Percentiles rank a stretch among this genome's conserved stretches.
These are phyloP conservation scores for Lasioglossum morio DNA, from an alignment of 2,888 invertebrate species.

Conservation along the genomic window DNA sequence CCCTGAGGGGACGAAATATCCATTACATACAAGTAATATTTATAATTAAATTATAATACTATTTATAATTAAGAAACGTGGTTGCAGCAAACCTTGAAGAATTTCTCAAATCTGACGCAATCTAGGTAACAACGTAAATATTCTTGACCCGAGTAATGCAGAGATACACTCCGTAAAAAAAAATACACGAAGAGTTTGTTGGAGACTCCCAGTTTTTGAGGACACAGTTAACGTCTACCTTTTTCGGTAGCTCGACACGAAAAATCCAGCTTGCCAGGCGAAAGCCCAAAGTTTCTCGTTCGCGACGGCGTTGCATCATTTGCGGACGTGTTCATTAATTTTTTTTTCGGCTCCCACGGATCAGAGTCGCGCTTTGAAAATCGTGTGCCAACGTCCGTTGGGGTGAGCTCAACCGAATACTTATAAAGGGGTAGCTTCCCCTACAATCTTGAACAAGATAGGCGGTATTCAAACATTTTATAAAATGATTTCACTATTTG, in stretches of 20 bases:
- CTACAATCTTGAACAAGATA: neutral
- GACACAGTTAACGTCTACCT: neutral
- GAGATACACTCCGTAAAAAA: neutral
- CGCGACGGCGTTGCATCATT: neutral
- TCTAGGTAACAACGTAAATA: neutral
- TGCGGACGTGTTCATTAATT: slow-evolving; percentile 12
- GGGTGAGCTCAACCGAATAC: slow-evolving; percentile 57
- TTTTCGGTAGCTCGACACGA: neutral
- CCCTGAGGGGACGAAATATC: too few relatives aligned
- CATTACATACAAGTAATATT: too few relatives aligned
- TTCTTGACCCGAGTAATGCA: neutral
- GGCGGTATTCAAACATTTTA: neutral
- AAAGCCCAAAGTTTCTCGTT: neutral
- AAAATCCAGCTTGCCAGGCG: neutral
- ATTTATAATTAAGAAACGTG: neutral
- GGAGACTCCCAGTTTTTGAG: neutral
- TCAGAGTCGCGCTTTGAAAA: slow-evolving; percentile 33
- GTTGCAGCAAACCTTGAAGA: neutral
- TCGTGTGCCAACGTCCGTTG: neutral
- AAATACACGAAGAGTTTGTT: neutral
- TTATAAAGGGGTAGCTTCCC: slow-evolving; percentile 26
- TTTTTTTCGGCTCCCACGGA: slow-evolving; percentile 12
- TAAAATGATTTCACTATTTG: neutral
- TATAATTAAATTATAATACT: too few relatives aligned
- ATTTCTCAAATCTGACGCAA: neutral